These are phyloP conservation scores for Battus philenor DNA, from an alignment of 1,140 invertebrate genomes.

Conservation along the genomic window DNA sequence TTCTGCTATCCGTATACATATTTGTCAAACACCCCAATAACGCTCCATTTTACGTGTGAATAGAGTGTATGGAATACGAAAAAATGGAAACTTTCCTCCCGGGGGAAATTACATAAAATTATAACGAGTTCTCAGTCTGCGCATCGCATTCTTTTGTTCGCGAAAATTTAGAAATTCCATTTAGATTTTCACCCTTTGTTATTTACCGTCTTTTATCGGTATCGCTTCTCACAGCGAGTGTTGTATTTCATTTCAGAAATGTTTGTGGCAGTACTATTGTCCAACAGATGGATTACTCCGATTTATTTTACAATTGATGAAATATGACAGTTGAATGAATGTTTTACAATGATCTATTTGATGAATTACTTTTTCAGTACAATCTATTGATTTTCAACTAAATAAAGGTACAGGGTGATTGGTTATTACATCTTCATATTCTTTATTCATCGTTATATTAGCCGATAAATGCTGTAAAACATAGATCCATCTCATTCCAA, in stretches of 20 bases:
- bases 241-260: constrained; percentile 6
- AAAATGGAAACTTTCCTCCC: constrained; percentile 22
- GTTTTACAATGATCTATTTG: no score
- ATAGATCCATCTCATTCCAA: no score
- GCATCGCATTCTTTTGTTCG: constrained; percentile 20
- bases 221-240: constrained; percentile 1
- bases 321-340: no score
- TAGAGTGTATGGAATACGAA: constrained; percentile 14
- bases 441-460: no score
- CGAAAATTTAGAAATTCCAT: constrained; percentile 22
- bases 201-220: constrained; percentile 7
- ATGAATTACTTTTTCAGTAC: no score
- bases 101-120: constrained; percentile 39
- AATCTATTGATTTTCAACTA: no score
- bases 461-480: no score
- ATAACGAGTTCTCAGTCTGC: constrained; percentile 21
- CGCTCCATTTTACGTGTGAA: not conserved
- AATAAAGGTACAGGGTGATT: no score
- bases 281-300: constrained; percentile 1
- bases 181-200: constrained; percentile 12
- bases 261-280: constrained; percentile 9
- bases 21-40: not conserved
- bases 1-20: no score
- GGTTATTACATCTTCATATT: no score
- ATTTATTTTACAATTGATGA: constrained; percentile 1